Evolutionary conservation across 2,113 vertebrate genomes (phyloP), one percentile per base, ranked within the genome.

Genomic region (Piliocolobus tephrosceles): DNA sequence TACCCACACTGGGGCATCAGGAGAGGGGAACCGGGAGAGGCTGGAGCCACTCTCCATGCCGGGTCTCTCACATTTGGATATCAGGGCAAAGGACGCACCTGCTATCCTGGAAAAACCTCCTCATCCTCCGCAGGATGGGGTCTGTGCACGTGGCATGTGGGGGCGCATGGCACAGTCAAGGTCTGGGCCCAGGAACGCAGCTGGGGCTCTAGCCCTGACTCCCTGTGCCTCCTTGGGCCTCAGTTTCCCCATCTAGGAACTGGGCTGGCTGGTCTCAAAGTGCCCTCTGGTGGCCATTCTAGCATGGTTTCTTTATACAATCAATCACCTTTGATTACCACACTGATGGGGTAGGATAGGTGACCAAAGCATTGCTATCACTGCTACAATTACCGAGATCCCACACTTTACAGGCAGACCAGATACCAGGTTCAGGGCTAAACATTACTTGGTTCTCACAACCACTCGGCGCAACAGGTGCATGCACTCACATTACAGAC

Each of bases 401-500:
- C 87, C 25, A 6, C n/a, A 1, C 57, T 9, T 6, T 0, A 11
- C 10, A 6, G 45, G 25, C 32, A 12, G 64, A 23, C 4, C 0
- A 0, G 50, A 47, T 17, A 6, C 40, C 61, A 40, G 27, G 38
- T 61, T 72, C 10, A 0, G 58, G 0, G 5, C 58, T 14, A 20
- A 38, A 20, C 2, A 1, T 23, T 3, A 6, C 6, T 4, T 6
- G 5, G 6, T 9, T 11, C 30, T 25, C 76, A 0, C 17, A 0
- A 14, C 7, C 10, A 1, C 18, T 18, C 6, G 0, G 23, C 50
- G 2, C 6, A 0, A 18, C 1, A 13, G 10, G 25, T 0, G 38
- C n/a, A 13, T 2, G 0, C 0, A 20, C 27, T 50, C 14, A 0
- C 1, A 0, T 12, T 8, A 13, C 22, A 61, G 45, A 6, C 11